Base-by-base conservation (phyloP, 2,113 vertebrate genomes). In the Sapayoa aenigma region DNA sequence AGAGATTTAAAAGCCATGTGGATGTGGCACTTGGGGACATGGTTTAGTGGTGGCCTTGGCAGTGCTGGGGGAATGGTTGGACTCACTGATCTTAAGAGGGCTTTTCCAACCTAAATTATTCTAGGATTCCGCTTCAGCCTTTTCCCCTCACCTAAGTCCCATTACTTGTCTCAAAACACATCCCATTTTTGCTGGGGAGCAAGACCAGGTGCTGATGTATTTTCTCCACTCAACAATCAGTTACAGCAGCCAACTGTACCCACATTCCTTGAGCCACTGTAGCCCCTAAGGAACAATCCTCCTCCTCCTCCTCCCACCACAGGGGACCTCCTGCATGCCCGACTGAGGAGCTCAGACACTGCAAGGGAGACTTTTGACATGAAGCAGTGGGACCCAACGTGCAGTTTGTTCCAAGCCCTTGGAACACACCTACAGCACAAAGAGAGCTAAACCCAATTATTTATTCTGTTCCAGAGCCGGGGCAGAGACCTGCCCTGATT, bases 281-380 rank as follows among this genome's bases (percentile, higher is more conserved):
- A 41, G 60, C 49, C 49, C 62, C 73, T 12, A 16, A 63, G 30
- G 82, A 50, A 56, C 13, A 50, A 12, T 44, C 44, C 44, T 46
- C 44, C 44, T 44, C 44, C 44, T 6, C 59, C 72, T 50, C 50
- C 65, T 68, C 71, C 68, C 60, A 31, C 17, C 3, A 3, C 24
- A 1, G 0, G 2, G 30, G 52, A 75, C 23, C 42, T 21, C 50
- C 9, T 0, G 0, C 50, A 22, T 1, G 0, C 30, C 35, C 0
- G 0, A 4, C 4, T 1, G 1, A 46, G 72, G 42, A 67, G 62
- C 31, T 46, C 71, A 28, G 46, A 6, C 82, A 11, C 9, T 8
- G 60, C 39, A 14, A 58, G 66, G 2, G 47, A 69, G 28, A 31
- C 46, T 49, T 28, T 3, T 4, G 4, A 5, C 1, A 2, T 15